Evolutionary conservation across 1,140 invertebrate genomes (phyloP).

Genomic region (Steinernema feltiae): DNA sequence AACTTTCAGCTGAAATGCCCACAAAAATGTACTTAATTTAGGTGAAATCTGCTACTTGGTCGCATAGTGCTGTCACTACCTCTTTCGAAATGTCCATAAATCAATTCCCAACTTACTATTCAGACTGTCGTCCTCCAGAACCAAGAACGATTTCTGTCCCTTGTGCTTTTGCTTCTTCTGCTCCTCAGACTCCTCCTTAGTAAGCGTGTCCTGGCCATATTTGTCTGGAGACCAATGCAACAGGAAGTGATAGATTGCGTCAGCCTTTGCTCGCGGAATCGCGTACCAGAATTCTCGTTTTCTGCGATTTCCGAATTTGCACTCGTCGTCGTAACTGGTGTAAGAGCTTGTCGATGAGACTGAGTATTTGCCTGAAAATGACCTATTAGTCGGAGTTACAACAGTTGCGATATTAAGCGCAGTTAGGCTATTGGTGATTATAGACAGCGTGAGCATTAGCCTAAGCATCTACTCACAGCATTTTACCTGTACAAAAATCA

Average conservation of each 20-base stretch:
- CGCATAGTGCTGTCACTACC: not conserved
- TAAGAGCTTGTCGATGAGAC: constrained; percentile 10
- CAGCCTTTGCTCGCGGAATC: constrained; percentile 46
- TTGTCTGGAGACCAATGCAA: constrained; percentile 56
- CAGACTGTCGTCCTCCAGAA: not conserved
- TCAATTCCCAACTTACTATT: not conserved
- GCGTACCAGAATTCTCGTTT: constrained; percentile 54
- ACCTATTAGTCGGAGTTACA: not conserved
- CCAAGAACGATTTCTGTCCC: not conserved
- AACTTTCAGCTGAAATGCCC: too few species aligned
- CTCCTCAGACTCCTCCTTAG: not conserved
- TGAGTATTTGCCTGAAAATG: not conserved
- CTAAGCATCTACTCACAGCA: too few species aligned
- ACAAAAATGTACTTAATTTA: too few species aligned
- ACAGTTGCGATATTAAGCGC: too few species aligned
- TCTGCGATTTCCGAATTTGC: constrained; percentile 49
- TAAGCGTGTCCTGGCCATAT: constrained; percentile 47
- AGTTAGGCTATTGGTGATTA: not conserved
- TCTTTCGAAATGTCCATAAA: not conserved
- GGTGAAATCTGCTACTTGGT: not conserved
- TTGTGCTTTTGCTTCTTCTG: too few species aligned
- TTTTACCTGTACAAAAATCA: too few species aligned
- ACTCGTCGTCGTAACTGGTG: constrained; percentile 48
- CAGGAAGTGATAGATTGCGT: constrained; percentile 56
- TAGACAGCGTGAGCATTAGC: too few species aligned